These are phyloP conservation scores for Pangasius mekongensis DNA, from an alignment of 2,797 vertebrate species.

Conservation along the genomic window DNA sequence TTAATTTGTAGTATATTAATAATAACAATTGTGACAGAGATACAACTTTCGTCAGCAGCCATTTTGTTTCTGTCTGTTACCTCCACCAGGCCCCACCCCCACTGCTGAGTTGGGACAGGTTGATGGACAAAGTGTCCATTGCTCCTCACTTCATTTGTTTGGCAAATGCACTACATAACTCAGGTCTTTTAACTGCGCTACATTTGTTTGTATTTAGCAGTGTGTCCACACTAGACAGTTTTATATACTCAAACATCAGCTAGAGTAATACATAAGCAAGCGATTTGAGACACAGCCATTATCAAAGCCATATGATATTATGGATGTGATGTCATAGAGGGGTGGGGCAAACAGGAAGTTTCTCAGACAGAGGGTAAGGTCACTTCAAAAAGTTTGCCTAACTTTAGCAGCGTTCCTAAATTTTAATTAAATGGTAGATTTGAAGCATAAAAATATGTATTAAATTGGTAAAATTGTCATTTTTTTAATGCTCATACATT, in stretches of 20 bases:
- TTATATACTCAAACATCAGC: conserved; percentile 16
- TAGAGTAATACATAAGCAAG: conserved; percentile 13
- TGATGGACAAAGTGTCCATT: conserved; percentile 35
- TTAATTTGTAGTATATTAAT: not conserved
- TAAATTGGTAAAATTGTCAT: not conserved
- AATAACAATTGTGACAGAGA: not conserved
- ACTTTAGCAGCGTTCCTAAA: not conserved
- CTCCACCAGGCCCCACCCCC: not conserved
- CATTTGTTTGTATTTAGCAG: conserved; percentile 34
- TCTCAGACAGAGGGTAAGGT: not conserved
- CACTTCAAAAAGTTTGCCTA: not conserved
- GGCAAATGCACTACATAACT: conserved; percentile 32
- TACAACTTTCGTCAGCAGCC: not conserved
- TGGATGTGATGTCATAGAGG: conserved; percentile 13
- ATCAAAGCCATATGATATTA: conserved; percentile 29
- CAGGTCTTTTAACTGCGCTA: conserved; percentile 24
- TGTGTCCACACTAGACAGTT: conserved; percentile 28
- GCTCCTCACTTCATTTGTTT: conserved; percentile 26
- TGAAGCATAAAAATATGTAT: not conserved
- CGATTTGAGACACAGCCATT: not conserved
- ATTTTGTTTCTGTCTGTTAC: conserved; percentile 20
- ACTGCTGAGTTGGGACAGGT: conserved; percentile 4
- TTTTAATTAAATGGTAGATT: not conserved
- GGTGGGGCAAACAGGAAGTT: not conserved
- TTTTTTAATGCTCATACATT: not conserved